These are phyloP conservation scores for Alcis repandata DNA, from an alignment of 2,888 invertebrate species.

Conservation along the genomic window DNA sequence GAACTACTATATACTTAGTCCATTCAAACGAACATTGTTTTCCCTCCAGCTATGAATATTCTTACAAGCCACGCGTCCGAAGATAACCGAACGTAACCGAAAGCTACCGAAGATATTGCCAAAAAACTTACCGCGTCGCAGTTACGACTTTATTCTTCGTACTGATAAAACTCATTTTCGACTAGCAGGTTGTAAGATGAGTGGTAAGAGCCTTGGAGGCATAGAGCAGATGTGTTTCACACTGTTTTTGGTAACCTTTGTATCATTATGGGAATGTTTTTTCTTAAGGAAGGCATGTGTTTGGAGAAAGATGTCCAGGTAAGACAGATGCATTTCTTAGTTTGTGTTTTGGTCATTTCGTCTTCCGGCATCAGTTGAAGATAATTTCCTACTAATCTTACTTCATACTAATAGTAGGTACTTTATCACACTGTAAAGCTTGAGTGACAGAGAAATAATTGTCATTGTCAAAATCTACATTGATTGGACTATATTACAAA, in stretches of 20 bases:
- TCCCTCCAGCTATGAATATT: slow-evolving; percentile 57
- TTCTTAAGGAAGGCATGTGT: slow-evolving; percentile 78
- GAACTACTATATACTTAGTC: too few species aligned
- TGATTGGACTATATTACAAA: too few species aligned
- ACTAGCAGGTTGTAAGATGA: slow-evolving; percentile 28
- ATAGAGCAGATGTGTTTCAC: slow-evolving; percentile 81
- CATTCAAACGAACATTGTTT: slow-evolving; percentile 41
- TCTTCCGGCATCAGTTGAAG: slow-evolving; percentile 44
- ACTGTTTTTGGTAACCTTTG: slow-evolving; percentile 77
- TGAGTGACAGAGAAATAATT: too few species aligned
- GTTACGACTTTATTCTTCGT: slow-evolving; percentile 21
- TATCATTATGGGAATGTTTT: slow-evolving; percentile 69
- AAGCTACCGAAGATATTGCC: slow-evolving; percentile 64
- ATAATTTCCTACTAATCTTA: too few species aligned
- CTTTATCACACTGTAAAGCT: too few species aligned
- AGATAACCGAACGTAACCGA: slow-evolving; percentile 65
- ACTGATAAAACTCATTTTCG: slow-evolving; percentile 45
- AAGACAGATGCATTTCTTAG: slow-evolving; percentile 72
- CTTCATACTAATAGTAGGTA: too few species aligned
- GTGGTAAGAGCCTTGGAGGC: slow-evolving; percentile 49
- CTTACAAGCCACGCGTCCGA: slow-evolving; percentile 69
- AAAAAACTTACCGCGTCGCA: slow-evolving; percentile 50
- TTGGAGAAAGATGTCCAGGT: slow-evolving; percentile 70
- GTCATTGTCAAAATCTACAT: too few species aligned
- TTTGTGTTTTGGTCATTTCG: slow-evolving; percentile 50